A percentile compares a stretch with the other conserved stretches of the same genome.
Conservation (phyloP, 2,888 invertebrate genomes). For the Drosophila paranaensis region DNA sequence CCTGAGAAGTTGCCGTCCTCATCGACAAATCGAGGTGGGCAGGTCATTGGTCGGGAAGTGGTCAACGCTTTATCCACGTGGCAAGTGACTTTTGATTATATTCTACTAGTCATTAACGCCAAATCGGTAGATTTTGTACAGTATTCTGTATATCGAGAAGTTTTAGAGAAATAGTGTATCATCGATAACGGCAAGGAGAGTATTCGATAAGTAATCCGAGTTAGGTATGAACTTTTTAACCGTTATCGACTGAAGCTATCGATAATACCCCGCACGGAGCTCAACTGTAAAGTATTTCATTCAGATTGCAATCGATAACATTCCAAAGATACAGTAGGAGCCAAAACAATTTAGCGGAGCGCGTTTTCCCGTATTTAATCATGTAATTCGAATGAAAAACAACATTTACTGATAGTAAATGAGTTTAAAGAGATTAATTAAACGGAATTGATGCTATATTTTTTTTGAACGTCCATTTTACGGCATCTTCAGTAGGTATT, state of each 20-base stretch:
- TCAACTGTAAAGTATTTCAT: too few species aligned
- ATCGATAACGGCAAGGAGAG: neutral
- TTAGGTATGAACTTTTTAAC: neutral
- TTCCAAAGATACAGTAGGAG: too few species aligned
- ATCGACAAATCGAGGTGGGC: constrained; percentile 99
- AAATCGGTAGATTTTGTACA: neutral
- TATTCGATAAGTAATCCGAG: too few species aligned
- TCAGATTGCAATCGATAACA: too few species aligned
- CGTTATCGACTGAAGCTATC: neutral
- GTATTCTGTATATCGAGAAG: too few species aligned
- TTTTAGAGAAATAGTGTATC: neutral
- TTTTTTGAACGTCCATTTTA: neutral
- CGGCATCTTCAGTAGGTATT: neutral
- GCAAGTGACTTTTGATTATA: constrained; percentile 88
- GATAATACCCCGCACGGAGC: too few species aligned
- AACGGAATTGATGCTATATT: neutral
- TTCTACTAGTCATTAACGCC: neutral
- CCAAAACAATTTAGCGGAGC: too few species aligned
- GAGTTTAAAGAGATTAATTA: neutral
- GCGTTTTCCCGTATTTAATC: too few species aligned
- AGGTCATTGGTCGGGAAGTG: constrained; percentile 98
- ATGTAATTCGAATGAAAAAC: too few species aligned
- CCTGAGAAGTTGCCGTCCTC: constrained; percentile 98
- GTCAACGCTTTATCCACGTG: constrained; percentile 99
- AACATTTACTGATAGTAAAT: neutral